Evolutionary conservation across 2,113 vertebrate species (phyloP).

Genomic region (Diadophis punctatus): DNA sequence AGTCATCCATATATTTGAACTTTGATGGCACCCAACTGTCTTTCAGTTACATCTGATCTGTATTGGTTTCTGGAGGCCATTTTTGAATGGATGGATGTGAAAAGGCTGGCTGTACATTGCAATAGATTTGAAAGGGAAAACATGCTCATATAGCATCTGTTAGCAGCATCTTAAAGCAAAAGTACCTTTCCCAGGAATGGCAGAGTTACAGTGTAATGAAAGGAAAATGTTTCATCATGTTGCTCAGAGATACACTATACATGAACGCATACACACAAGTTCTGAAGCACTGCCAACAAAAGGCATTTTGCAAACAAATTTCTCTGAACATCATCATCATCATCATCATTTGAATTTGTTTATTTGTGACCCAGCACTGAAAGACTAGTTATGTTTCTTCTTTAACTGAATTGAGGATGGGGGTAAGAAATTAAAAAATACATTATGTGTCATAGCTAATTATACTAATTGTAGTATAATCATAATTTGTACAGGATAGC

Average conservation of each 20-base stretch:
- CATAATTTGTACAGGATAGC: background rate
- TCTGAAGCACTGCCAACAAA: background rate
- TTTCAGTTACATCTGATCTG: background rate
- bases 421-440: background rate
- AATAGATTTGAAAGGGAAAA: background rate
- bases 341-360: no score
- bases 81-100: background rate
- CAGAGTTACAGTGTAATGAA: background rate
- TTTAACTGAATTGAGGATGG: background rate
- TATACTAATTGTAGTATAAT: background rate
- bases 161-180: background rate
- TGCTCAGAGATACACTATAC: background rate
- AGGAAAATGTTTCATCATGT: background rate
- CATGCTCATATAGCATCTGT: background rate
- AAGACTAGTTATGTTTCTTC: background rate
- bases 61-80: background rate
- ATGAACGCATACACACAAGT: background rate
- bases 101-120: background rate
- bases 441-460: background rate
- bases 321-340: no score
- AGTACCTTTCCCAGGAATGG: background rate
- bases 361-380: background rate
- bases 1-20: background rate
- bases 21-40: background rate
- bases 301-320: background rate